Conservation (phyloP, 2,888 invertebrate genomes). For the Xestia ashworthii region DNA sequence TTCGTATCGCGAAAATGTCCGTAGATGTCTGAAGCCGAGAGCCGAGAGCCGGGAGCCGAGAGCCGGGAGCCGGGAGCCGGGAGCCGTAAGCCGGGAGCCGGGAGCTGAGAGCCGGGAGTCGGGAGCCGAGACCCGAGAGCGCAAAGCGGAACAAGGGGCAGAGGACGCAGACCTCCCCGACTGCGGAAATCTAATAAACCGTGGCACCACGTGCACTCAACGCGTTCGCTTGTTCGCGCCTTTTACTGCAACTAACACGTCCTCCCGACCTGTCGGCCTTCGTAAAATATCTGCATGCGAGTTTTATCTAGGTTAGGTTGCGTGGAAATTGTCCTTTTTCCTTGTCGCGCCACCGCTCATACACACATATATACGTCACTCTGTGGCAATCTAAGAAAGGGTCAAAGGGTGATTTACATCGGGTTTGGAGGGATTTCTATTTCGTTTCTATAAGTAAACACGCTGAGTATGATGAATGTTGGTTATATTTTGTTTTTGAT, state of each 20-base stretch:
- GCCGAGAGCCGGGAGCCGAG: not conserved
- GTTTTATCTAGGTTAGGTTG: constrained; percentile 22
- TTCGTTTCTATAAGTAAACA: constrained; percentile 22
- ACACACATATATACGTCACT: not conserved
- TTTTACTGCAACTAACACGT: constrained; percentile 63
- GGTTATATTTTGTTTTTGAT: constrained; percentile 24
- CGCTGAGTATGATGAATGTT: constrained; percentile 6
- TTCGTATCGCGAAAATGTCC: constrained; percentile 53
- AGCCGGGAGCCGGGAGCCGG: constrained; percentile 3
- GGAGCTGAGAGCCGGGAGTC: constrained; percentile 2
- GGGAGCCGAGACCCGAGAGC: constrained; percentile 8
- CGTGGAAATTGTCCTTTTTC: not conserved
- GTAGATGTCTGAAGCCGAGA: not conserved
- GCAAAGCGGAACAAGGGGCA: constrained; percentile 16
- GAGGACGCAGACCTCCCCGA: constrained; percentile 11
- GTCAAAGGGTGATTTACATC: constrained; percentile 39
- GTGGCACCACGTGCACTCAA: constrained; percentile 65
- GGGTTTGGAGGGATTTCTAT: constrained; percentile 34
- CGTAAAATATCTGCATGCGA: constrained; percentile 47
- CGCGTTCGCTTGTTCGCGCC: constrained; percentile 59
- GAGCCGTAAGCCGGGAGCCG: constrained; percentile 12
- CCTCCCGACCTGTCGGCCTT: constrained; percentile 39
- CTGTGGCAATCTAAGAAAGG: constrained; percentile 28
- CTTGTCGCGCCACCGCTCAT: not conserved
- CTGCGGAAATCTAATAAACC: constrained; percentile 68